Percentiles rank a stretch among this genome's conserved stretches.
These are phyloP conservation scores for Mesitornis unicolor DNA, from an alignment of 2,113 vertebrate species.

Conservation along the genomic window DNA sequence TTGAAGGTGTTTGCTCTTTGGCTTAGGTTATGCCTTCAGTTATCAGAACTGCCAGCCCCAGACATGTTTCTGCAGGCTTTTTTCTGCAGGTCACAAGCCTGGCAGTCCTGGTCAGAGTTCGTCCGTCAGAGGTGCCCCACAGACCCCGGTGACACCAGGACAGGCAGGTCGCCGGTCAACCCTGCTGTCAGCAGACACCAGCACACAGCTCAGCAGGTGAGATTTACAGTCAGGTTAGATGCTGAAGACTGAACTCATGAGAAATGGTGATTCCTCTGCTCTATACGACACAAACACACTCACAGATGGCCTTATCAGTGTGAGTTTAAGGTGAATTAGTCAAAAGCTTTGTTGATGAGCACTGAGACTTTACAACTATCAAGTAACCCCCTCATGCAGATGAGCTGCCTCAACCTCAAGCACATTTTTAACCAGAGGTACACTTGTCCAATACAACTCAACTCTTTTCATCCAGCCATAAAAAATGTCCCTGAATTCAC, in stretches of 20 bases:
- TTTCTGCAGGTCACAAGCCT: background rate
- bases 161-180: accelerated
- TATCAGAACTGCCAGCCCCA: background rate
- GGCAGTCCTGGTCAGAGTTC: background rate
- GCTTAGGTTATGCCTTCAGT: background rate
- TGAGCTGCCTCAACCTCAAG: background rate
- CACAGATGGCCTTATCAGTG: accelerated
- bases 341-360: background rate
- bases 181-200: background rate
- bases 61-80: background rate
- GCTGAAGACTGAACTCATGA: background rate
- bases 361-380: background rate
- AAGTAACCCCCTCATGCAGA: background rate
- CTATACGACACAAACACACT: background rate
- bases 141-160: accelerated
- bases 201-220: background rate
- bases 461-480: background rate
- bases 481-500: accelerated
- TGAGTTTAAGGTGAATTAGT: background rate
- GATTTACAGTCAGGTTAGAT: background rate
- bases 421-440: background rate
- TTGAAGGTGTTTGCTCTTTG: background rate
- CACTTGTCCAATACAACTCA: background rate
- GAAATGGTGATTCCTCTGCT: background rate
- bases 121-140: accelerated